Conservation (phyloP, 2,797 vertebrate genomes). For the Sebastes kiyomatsui region DNA sequence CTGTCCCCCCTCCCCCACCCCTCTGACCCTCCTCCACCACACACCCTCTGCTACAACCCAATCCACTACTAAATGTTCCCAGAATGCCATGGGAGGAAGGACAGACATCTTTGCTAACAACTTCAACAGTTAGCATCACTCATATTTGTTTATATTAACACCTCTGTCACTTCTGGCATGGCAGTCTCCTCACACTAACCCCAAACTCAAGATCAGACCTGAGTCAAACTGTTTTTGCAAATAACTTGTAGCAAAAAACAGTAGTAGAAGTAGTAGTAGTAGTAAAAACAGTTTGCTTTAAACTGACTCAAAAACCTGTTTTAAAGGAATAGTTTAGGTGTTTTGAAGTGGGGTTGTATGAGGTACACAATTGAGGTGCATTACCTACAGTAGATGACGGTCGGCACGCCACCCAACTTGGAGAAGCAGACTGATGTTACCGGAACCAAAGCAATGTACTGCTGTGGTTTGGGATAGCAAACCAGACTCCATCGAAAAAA, state of each 20-base stretch:
- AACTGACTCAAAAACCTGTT: neutral
- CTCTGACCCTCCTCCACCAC: conserved; percentile 62
- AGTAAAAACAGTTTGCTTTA: neutral
- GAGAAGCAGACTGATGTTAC: too few relatives aligned
- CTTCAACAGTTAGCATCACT: conserved; percentile 7
- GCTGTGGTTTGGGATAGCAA: too few relatives aligned
- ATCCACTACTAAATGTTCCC: conserved; percentile 53
- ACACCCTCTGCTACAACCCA: conserved; percentile 58
- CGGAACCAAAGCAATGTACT: too few relatives aligned
- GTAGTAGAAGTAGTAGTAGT: too few relatives aligned
- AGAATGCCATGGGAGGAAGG: conserved; percentile 59
- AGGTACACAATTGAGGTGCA: too few relatives aligned
- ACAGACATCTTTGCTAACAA: conserved; percentile 22
- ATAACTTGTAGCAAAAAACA: neutral
- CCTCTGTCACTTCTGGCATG: conserved; percentile 56
- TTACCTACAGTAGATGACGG: too few relatives aligned
- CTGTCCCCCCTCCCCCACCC: conserved; percentile 45
- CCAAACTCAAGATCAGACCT: conserved; percentile 42
- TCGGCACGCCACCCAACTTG: too few relatives aligned
- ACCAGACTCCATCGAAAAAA: too few relatives aligned
- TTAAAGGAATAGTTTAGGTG: neutral
- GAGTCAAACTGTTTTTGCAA: conserved; percentile 34
- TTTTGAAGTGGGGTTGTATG: too few relatives aligned
- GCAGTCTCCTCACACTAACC: conserved; percentile 59
- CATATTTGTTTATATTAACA: conserved; percentile 6